These are phyloP conservation scores for Acrocera orbiculus DNA, from an alignment of 2,888 invertebrate genomes.

Conservation along the genomic window DNA sequence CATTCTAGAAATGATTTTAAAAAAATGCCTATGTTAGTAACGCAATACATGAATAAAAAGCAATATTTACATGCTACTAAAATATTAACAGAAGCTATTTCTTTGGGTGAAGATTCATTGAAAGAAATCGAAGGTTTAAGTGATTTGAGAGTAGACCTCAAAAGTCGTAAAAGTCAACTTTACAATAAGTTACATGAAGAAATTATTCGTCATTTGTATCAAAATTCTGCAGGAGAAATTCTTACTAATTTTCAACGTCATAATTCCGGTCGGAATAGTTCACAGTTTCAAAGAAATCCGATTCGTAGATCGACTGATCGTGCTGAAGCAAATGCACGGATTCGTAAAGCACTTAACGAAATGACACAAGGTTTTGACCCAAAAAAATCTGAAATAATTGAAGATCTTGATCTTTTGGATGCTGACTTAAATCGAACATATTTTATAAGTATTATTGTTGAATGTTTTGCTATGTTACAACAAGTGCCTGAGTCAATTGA, in stretches of 20 bases:
- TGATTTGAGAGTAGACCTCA: conserved; percentile 59
- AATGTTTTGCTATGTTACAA: conserved; percentile 66
- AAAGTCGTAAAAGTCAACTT: conserved; percentile 40
- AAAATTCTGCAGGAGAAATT: conserved; percentile 38
- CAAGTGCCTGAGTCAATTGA: conserved; percentile 75
- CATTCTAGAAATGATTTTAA: conserved; percentile 49
- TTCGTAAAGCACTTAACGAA: conserved; percentile 38
- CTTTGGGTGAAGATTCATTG: conserved; percentile 50
- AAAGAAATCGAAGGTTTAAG: conserved; percentile 69
- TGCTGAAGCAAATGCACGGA: conserved; percentile 33
- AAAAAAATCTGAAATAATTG: conserved; percentile 34
- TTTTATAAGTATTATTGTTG: conserved; percentile 63
- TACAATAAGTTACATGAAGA: conserved; percentile 52
- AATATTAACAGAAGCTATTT: conserved; percentile 51
- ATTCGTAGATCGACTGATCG: conserved; percentile 40
- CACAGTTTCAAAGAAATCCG: conserved; percentile 40
- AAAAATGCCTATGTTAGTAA: conserved; percentile 52
- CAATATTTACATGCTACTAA: conserved; percentile 77
- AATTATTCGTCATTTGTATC: conserved; percentile 52
- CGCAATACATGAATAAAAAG: conserved; percentile 46
- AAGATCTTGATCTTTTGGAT: conserved; percentile 39
- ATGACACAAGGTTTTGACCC: conserved; percentile 30
- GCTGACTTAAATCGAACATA: conserved; percentile 45
- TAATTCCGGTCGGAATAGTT: conserved; percentile 39
- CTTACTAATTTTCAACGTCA: conserved; percentile 37